phyloP scores from a whole-genome alignment of 2,888 invertebrate species.

The Leptopilina myrica region DNA sequence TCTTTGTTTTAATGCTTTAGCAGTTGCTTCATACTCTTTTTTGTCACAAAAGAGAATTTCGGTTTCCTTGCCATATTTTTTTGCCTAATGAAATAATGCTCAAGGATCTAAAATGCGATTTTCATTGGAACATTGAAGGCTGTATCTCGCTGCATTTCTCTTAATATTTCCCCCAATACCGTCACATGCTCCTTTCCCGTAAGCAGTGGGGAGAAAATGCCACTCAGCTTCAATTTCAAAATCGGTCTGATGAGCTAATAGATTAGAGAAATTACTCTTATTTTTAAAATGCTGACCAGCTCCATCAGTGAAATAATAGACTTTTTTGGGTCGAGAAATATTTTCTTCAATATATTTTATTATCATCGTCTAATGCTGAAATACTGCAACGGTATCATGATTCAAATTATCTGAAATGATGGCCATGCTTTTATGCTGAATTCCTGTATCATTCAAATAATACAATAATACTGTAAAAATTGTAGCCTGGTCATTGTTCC shows the following conservation, averaged over 20 bases:
- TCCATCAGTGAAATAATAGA: conserved; percentile 48
- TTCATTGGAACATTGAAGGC: conserved; percentile 13
- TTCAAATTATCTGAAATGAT: background rate
- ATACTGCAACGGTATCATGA: conserved; percentile 16
- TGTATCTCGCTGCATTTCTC: conserved; percentile 17
- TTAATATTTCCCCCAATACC: conserved; percentile 50
- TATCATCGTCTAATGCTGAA: conserved; percentile 14
- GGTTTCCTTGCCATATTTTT: background rate
- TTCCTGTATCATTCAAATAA: background rate
- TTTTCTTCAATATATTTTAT: conserved; percentile 13
- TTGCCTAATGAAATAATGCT: background rate
- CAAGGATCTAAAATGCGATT: background rate
- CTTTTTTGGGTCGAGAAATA: conserved; percentile 32
- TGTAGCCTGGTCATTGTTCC: conserved; percentile 32
- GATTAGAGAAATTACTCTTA: conserved; percentile 46
- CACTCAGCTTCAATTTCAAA: conserved; percentile 57
- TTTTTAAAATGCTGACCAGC: conserved; percentile 45
- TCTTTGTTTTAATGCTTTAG: background rate
- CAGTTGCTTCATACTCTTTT: background rate
- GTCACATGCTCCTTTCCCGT: conserved; percentile 63
- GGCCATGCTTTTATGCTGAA: background rate
- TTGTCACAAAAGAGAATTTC: background rate
- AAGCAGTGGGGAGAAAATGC: conserved; percentile 60
- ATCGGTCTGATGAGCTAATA: conserved; percentile 47
- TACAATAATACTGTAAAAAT: conserved; percentile 5